A percentile compares a stretch with the other conserved stretches of the same genome.
These are phyloP conservation scores for Pyralis farinalis DNA, from an alignment of 2,888 invertebrate species.

Conservation along the genomic window DNA sequence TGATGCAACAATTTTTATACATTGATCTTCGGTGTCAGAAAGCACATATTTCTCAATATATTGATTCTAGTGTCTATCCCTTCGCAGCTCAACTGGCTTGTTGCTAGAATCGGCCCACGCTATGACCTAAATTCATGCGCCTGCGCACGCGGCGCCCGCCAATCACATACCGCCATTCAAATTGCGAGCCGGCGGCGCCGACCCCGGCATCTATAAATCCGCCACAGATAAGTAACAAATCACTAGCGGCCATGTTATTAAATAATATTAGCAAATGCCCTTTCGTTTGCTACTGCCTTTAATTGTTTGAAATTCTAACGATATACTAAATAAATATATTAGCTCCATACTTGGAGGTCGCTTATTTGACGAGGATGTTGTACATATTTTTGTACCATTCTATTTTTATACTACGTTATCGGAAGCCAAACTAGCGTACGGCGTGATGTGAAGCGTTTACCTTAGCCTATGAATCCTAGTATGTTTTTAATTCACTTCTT, in stretches of 20 bases:
- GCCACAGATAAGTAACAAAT: constrained; percentile 46
- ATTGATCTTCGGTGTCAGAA: neutral
- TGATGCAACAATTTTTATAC: too few relatives aligned
- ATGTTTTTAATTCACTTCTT: too few relatives aligned
- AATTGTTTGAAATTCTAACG: constrained; percentile 7
- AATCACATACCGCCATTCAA: constrained; percentile 67
- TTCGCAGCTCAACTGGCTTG: constrained; percentile 40
- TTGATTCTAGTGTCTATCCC: constrained; percentile 3
- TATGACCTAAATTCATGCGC: constrained; percentile 71
- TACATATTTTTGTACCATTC: too few relatives aligned
- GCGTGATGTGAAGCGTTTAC: too few relatives aligned
- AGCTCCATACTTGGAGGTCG: too few relatives aligned
- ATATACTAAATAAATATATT: neutral
- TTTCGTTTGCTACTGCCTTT: constrained; percentile 34
- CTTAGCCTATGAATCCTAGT: too few relatives aligned
- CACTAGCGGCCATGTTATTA: constrained; percentile 51
- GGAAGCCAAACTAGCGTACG: too few relatives aligned
- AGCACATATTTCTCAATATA: constrained; percentile 3
- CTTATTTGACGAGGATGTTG: too few relatives aligned
- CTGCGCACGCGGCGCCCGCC: constrained; percentile 68
- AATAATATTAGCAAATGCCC: constrained; percentile 53
- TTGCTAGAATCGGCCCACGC: constrained; percentile 68
- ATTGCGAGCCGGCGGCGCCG: constrained; percentile 70
- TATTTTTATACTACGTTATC: too few relatives aligned
- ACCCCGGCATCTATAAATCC: constrained; percentile 56